Evolutionary conservation across 2,888 invertebrate genomes (phyloP).

Genomic region (Hydrotaea diabolus): DNA sequence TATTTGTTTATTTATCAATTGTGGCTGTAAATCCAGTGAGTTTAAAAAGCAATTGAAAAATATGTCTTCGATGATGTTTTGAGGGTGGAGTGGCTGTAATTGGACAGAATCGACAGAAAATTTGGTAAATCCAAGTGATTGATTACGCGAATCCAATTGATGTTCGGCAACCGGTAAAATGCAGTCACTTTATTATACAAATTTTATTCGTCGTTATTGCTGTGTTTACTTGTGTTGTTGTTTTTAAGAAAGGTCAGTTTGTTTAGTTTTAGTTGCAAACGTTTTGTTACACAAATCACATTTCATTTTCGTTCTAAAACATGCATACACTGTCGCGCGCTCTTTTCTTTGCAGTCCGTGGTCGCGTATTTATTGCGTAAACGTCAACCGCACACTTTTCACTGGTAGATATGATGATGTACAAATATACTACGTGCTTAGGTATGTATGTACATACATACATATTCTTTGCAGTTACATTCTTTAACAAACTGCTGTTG

Average conservation of each 20-base stretch:
- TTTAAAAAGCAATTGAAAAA: no score
- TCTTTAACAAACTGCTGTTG: constrained; percentile 5
- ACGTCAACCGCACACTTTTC: constrained; percentile 16
- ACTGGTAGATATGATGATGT: neutral
- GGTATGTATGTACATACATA: neutral
- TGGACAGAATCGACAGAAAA: no score
- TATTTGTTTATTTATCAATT: no score
- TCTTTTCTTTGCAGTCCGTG: neutral
- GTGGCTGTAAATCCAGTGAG: no score
- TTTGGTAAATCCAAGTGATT: no score
- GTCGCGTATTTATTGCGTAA: neutral
- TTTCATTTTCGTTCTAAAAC: neutral
- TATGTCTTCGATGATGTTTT: no score
- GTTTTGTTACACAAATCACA: constrained; percentile 25
- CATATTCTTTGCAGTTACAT: neutral
- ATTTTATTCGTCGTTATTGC: no score
- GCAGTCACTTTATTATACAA: no score
- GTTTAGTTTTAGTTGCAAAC: neutral
- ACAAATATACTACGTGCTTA: no score
- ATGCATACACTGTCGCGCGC: neutral
- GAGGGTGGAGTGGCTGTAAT: no score
- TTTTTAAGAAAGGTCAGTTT: constrained; percentile 36
- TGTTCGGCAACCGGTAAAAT: no score
- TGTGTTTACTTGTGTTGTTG: constrained; percentile 19
- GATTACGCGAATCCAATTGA: no score